Base-by-base conservation (phyloP, 1,140 invertebrate species). In the Aporrectodea caliginosa region DNA sequence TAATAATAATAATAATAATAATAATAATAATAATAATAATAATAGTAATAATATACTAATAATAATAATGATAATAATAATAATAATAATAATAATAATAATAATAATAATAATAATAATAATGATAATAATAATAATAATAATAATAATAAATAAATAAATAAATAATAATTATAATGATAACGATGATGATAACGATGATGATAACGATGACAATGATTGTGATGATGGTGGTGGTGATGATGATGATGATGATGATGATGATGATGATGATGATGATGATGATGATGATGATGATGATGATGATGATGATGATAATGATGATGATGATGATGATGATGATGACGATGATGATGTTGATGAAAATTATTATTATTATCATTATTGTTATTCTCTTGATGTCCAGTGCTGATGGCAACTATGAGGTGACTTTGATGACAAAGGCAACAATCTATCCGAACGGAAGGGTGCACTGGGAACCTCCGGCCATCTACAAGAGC, bases 401-500 rank as follows among this genome's bases (percentile, higher is more conserved):
- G n/a, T 75, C 16, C 84, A 91, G 90, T 83, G 90, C 90, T 35
- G 90, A 91, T 82, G 90, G 90, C 1, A 89, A 91, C 79, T 91
- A 90, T 82, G 89, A 90, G 79, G 87, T 91, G 2, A 90, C 89
- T 2, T 85, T 90, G 2, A 88, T 90, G 85, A 90, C 90, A 22
- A 91, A 91, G 81, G 90, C 90, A 12, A 90, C 89, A 12, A 80
- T 91, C 31, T 84, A 89, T 85, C 93, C 95, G 86, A 97, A 95
- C 88, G 98, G 98, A 29, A 94, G 93, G 89, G 96, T 98, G 6
- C 83, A 86, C 0, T 99, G 97, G 97, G 96, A 97, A 87, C 98
- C 98, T 0, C 98, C 98, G 0, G 97, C 97, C 0, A 98, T 99
- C 88, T 99, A 98, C 89, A 99, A 98, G 88, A 97, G 95, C 32